Evolutionary conservation across 2,113 vertebrate genomes (phyloP), one percentile per base, ranked within the genome.

Genomic region (Rhizomys pruinosus): DNA sequence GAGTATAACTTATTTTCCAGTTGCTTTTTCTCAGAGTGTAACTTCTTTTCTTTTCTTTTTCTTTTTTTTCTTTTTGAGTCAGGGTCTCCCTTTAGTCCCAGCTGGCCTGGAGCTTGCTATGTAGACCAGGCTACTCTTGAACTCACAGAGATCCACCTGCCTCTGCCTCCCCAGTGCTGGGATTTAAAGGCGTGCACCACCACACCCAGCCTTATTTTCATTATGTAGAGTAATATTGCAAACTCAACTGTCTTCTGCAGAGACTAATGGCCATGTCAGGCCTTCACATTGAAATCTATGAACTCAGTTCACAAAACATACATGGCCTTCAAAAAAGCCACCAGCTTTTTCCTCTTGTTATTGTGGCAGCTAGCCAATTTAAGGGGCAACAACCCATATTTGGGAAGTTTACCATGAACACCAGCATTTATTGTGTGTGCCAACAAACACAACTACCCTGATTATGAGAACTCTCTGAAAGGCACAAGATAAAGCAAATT

Each of bases 401-500:
- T 47, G 19, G 17, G 84, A 52, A 63, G 52, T 57, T 42, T 85
- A 78, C 78, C 82, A 52, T 3, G 37, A 90, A 78, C 27, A 34
- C 39, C 66, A 77, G 66, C 34, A 76, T 59, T 42, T 1, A 55
- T n/a, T n/a, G n/a, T n/a, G n/a, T n/a, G 39, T 37, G 74, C 86
- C 37, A 87, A 57, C 4, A 59, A 91, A 59, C 34, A 16, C 17
- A 94, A 76, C 59, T 74, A 12, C 27, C 69, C 64, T 17, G n/a
- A 84, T n/a, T 76, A 68, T n/a, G 63, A 63, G 29, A 74, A 82
- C 77, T 68, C 57, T 94, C 47, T 76, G 69, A 74, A 69, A 87
- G 94, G 80, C 79, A 57, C 59, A 93, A 89, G n/a, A 90, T 4
- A 72, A 71, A 90, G 89, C 74, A 76, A 82, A 85, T 29, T 73